These are phyloP conservation scores for Pachycephala philippinensis DNA, from an alignment of 2,113 vertebrate genomes.

Conservation along the genomic window DNA sequence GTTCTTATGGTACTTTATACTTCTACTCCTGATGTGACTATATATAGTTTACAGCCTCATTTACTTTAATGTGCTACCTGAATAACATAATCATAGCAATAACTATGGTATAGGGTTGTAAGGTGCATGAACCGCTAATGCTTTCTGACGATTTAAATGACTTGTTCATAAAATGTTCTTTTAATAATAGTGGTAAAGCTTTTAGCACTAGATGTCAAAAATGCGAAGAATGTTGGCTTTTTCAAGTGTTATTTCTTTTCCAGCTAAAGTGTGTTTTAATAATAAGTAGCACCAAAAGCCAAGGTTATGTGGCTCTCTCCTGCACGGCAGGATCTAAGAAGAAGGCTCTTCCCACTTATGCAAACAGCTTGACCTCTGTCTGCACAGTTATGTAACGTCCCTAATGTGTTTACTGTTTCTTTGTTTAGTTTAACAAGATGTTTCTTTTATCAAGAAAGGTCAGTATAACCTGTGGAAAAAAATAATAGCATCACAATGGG, in stretches of 20 bases:
- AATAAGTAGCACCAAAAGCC: slow-evolving; percentile 48
- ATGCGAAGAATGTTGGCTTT: slow-evolving; percentile 57
- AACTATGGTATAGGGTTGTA: slow-evolving; percentile 65
- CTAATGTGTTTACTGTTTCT: slow-evolving; percentile 44
- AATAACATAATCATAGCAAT: slow-evolving; percentile 77
- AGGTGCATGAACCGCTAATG: slow-evolving; percentile 61
- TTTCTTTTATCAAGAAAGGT: slow-evolving; percentile 57
- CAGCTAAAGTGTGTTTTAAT: slow-evolving; percentile 56
- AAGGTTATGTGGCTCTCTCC: slow-evolving; percentile 47
- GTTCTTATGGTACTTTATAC: slow-evolving; percentile 64
- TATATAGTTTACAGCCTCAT: slow-evolving; percentile 76
- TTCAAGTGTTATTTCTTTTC: slow-evolving; percentile 66
- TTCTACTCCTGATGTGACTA: slow-evolving; percentile 62
- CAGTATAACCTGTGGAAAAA: background rate
- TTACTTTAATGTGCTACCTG: slow-evolving; percentile 77
- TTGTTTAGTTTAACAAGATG: slow-evolving; percentile 47
- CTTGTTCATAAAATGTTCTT: slow-evolving; percentile 73
- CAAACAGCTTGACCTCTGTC: slow-evolving; percentile 42
- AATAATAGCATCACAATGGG: background rate
- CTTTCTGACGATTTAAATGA: slow-evolving; percentile 74
- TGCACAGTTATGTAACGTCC: slow-evolving; percentile 30
- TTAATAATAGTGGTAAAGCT: slow-evolving; percentile 71
- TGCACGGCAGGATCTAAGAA: background rate
- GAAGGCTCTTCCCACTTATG: background rate
- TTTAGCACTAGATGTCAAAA: slow-evolving; percentile 73